Evolutionary conservation across 1,140 invertebrate genomes (phyloP).

Genomic region (Oncopodura yosiiana): DNA sequence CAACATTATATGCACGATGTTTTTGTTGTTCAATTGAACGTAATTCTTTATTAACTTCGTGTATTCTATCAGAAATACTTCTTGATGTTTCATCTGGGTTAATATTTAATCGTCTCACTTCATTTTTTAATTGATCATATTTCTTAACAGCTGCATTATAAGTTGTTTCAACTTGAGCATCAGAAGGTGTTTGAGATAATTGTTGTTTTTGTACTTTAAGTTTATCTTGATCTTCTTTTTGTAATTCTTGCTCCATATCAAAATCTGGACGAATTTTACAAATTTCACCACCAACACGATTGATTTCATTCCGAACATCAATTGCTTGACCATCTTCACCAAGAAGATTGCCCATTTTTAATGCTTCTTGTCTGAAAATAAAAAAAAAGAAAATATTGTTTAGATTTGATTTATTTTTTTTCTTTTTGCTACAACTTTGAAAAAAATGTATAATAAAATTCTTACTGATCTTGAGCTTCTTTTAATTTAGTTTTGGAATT

Average conservation of each 20-base stretch:
- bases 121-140: slow-evolving; percentile 51
- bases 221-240: slow-evolving; percentile 58
- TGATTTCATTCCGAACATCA: slow-evolving; percentile 82
- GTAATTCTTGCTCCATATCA: slow-evolving; percentile 65
- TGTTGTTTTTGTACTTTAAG: slow-evolving; percentile 58
- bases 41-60: too few species aligned
- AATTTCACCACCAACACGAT: slow-evolving; percentile 67
- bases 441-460: background rate
- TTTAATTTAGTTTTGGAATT: slow-evolving; percentile 49
- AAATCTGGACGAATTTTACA: slow-evolving; percentile 68
- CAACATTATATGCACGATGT: too few species aligned
- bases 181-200: slow-evolving; percentile 57
- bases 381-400: too few species aligned
- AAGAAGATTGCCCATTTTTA: slow-evolving; percentile 35
- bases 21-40: too few species aligned
- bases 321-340: slow-evolving; percentile 68
- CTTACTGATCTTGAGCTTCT: slow-evolving; percentile 18
- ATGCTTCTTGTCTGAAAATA: slow-evolving; percentile 15
- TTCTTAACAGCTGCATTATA: slow-evolving; percentile 39
- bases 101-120: slow-evolving; percentile 50
- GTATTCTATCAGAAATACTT: too few species aligned
- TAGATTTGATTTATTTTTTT: too few species aligned
- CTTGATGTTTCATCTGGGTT: background rate
- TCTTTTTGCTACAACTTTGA: background rate
- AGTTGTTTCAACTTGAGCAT: slow-evolving; percentile 58